Evolutionary conservation across 1,140 invertebrate genomes (phyloP).

Genomic region (Gryllus bimaculatus): DNA sequence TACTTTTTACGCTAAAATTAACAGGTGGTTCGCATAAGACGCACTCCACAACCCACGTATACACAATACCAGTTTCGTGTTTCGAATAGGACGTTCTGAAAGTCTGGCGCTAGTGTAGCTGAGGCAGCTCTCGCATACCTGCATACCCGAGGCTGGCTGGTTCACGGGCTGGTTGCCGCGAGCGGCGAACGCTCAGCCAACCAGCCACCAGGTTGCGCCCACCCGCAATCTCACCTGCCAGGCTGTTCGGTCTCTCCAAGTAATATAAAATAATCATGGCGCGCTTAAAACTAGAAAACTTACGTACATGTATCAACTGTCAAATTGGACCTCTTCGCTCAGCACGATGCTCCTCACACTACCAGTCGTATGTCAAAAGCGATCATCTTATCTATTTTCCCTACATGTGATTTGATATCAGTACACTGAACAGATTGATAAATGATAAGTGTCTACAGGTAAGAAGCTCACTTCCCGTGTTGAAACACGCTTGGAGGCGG

Average conservation of each 20-base stretch:
- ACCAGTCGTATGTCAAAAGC: too few relatives aligned
- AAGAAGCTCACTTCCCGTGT: too few relatives aligned
- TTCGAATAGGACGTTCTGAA: neutral
- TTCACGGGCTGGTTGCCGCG: neutral
- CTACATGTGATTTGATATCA: too few relatives aligned
- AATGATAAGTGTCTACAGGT: too few relatives aligned
- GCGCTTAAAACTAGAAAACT: neutral
- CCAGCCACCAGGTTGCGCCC: neutral
- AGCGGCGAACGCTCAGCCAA: neutral
- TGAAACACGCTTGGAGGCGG: too few relatives aligned
- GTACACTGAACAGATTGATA: too few relatives aligned
- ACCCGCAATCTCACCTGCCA: neutral
- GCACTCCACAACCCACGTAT: slow-evolving; percentile 14
- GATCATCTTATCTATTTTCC: too few relatives aligned
- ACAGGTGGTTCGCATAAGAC: slow-evolving; percentile 12
- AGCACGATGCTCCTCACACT: too few relatives aligned
- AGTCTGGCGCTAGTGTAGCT: slow-evolving; percentile 14
- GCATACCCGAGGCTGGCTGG: neutral
- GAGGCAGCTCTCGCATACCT: neutral
- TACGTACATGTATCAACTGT: too few relatives aligned
- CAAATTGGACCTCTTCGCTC: too few relatives aligned
- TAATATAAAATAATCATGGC: neutral
- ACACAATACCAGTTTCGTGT: slow-evolving; percentile 13
- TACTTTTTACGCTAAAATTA: neutral
- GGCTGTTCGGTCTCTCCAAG: too few relatives aligned